Evolutionary conservation across 2,113 vertebrate species (phyloP).

Genomic region (Myxocyprinus asiaticus): DNA sequence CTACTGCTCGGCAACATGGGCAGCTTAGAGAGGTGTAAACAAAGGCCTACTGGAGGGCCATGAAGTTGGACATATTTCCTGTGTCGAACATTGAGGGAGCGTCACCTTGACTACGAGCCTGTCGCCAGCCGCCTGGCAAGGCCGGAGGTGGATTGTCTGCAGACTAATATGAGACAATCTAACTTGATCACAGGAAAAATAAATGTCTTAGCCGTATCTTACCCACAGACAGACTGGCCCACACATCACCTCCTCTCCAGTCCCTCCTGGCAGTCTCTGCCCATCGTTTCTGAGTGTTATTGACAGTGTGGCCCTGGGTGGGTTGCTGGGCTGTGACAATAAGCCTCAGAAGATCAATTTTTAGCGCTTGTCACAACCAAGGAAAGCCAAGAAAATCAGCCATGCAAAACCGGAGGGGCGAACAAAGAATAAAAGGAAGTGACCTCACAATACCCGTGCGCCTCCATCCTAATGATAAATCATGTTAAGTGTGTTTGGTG

Average conservation of each 20-base stretch:
- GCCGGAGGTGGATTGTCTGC: conserved; percentile 13
- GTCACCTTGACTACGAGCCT: conserved; percentile 56
- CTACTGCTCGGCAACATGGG: conserved; percentile 24
- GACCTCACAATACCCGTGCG: conserved; percentile 39
- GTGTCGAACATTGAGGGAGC: conserved; percentile 25
- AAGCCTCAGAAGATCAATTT: conserved; percentile 49
- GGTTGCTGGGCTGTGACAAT: conserved; percentile 44
- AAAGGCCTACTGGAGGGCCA: conserved; percentile 34
- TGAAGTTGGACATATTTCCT: conserved; percentile 50
- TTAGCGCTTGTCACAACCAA: conserved; percentile 50
- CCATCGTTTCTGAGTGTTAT: conserved; percentile 36
- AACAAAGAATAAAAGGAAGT: conserved; percentile 46
- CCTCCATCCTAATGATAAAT: conserved; percentile 45
- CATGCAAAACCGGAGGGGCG: conserved; percentile 24
- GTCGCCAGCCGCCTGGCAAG: conserved; percentile 45
- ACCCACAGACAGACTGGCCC: conserved; percentile 13
- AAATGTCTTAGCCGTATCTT: conserved; percentile 43
- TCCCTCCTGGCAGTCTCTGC: conserved; percentile 11
- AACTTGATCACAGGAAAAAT: conserved; percentile 32
- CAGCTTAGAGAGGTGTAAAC: conserved; percentile 44
- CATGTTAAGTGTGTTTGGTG: conserved; percentile 23
- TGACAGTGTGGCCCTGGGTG: conserved; percentile 43
- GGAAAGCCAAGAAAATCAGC: conserved; percentile 45
- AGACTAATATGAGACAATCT: conserved; percentile 30
- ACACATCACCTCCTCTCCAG: conserved; percentile 16